These are phyloP conservation scores for Augochlorella aurata DNA, from an alignment of 2,888 invertebrate genomes.

Conservation along the genomic window DNA sequence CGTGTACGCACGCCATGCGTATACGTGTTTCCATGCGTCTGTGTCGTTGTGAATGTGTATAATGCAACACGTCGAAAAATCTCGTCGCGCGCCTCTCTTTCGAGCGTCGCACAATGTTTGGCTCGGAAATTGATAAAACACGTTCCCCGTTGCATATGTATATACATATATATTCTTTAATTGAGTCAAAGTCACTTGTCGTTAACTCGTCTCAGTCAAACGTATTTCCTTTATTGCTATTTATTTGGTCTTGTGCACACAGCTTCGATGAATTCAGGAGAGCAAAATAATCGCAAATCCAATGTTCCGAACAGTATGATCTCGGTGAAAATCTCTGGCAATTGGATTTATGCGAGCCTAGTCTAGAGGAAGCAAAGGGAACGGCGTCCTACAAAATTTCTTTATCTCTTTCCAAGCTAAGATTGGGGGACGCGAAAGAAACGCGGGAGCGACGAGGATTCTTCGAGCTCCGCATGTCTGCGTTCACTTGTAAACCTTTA, in stretches of 20 bases:
- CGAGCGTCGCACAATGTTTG: too few relatives aligned
- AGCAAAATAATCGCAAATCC: too few relatives aligned
- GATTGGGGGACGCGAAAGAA: background rate
- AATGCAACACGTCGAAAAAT: background rate
- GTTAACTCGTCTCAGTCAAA: too few relatives aligned
- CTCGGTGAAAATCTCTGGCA: background rate
- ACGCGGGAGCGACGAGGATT: background rate
- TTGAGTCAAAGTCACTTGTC: too few relatives aligned
- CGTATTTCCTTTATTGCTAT: too few relatives aligned
- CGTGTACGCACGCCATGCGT: background rate
- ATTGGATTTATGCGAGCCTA: background rate
- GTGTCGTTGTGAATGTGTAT: constrained; percentile 8
- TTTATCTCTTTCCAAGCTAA: background rate
- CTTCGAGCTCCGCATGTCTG: background rate
- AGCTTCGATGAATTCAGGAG: too few relatives aligned
- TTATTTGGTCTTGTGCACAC: too few relatives aligned
- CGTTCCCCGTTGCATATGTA: background rate
- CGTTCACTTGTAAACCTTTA: constrained; percentile 28
- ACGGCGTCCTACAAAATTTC: background rate
- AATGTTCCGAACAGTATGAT: too few relatives aligned
- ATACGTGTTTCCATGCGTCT: background rate
- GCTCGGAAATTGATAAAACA: background rate
- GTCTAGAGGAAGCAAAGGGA: too few relatives aligned
- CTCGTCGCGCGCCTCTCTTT: background rate
- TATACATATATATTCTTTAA: too few relatives aligned